These are phyloP conservation scores for Cantharis nigra DNA, from an alignment of 2,888 invertebrate genomes.

Conservation along the genomic window DNA sequence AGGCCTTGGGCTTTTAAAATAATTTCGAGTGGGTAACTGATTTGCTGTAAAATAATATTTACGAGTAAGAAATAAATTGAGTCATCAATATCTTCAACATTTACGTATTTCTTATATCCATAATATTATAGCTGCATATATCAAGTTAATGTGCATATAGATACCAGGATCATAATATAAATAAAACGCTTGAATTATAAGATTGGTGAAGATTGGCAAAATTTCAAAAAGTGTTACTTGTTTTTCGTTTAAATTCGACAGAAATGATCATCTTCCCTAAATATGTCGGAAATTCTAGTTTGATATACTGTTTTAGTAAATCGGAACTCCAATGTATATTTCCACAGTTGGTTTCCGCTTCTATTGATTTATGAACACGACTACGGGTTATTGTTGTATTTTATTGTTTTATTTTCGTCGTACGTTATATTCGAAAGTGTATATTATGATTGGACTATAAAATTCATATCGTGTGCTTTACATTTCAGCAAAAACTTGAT, in stretches of 20 bases:
- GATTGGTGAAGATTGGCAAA: neutral
- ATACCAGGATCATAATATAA: neutral
- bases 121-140: neutral
- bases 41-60: constrained; percentile 38
- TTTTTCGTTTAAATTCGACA: constrained; percentile 25
- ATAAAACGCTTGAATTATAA: neutral
- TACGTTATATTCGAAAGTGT: constrained; percentile 44
- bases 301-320: constrained; percentile 37
- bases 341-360: constrained; percentile 36
- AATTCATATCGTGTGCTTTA: constrained; percentile 41
- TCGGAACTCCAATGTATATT: constrained; percentile 38
- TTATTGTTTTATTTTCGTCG: constrained; percentile 47
- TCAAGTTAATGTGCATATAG: neutral
- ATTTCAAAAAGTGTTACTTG: neutral
- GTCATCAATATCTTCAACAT: constrained; percentile 24
- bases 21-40: constrained; percentile 36
- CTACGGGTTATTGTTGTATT: constrained; percentile 41
- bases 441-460: constrained; percentile 46
- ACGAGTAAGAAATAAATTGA: constrained; percentile 36
- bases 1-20: constrained; percentile 28
- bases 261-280: constrained; percentile 17
- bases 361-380: constrained; percentile 39
- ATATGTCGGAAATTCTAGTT: constrained; percentile 36
- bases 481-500: constrained; percentile 11
- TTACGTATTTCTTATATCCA: neutral